A percentile compares a stretch with the other conserved stretches of the same genome.
These are phyloP conservation scores for Romanogobio albipinnatus DNA, from an alignment of 2,113 vertebrate species.

Conservation along the genomic window DNA sequence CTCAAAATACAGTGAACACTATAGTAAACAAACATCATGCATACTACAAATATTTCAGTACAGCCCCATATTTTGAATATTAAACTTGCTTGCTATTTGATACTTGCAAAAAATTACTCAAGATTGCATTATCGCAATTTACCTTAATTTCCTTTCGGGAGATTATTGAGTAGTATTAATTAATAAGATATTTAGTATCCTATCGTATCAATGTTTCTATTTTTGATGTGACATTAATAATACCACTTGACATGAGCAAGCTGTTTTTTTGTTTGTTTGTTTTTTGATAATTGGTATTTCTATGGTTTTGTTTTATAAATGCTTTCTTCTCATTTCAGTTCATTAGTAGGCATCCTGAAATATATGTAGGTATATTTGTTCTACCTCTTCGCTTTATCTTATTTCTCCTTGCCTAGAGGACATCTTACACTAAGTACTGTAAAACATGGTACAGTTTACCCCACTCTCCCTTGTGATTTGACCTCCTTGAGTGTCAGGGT, in stretches of 20 bases:
- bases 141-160: too few species aligned
- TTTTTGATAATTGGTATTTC: neutral
- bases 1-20: too few species aligned
- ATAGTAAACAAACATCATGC: too few species aligned
- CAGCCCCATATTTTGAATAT: too few species aligned
- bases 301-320: neutral
- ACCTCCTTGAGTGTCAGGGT: neutral
- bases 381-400: neutral
- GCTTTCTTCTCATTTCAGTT: neutral
- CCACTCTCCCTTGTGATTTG: neutral
- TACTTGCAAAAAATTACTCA: too few species aligned
- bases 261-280: too few species aligned
- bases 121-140: too few species aligned
- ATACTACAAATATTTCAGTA: too few species aligned
- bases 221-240: neutral
- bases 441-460: neutral
- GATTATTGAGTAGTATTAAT: too few species aligned
- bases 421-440: neutral
- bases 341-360: neutral
- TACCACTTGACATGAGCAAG: neutral
- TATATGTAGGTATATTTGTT: neutral
- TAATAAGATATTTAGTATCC: too few species aligned
- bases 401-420: neutral
- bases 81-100: neutral
- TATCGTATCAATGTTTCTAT: neutral